These are phyloP conservation scores for Ethmia dodecea DNA, from an alignment of 2,888 invertebrate species.

Conservation along the genomic window DNA sequence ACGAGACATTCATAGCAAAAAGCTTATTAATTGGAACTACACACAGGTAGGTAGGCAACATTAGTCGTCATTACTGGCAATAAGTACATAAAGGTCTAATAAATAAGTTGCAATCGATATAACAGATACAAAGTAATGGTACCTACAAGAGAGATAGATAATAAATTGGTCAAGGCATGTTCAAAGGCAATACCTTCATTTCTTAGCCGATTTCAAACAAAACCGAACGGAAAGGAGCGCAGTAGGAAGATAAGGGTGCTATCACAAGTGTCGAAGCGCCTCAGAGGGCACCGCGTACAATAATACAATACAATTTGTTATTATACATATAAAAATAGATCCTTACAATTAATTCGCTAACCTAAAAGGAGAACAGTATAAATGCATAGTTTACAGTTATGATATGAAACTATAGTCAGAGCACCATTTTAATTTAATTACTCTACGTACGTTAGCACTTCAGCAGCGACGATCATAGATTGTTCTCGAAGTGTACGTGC, in stretches of 20 bases:
- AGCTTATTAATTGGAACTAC: too few species aligned
- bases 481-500: neutral
- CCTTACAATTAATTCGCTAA: constrained; percentile 42
- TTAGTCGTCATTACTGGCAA: too few species aligned
- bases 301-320: constrained; percentile 7
- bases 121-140: too few species aligned
- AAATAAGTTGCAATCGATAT: too few species aligned
- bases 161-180: too few species aligned
- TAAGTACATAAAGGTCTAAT: too few species aligned
- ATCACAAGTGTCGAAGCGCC: constrained; percentile 13
- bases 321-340: constrained; percentile 69
- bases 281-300: constrained; percentile 9
- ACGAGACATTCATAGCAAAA: too few species aligned
- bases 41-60: too few species aligned
- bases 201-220: too few species aligned
- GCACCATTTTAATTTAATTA: constrained; percentile 55
- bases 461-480: constrained; percentile 4
- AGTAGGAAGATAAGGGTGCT: constrained; percentile 6
- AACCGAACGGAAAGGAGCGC: neutral
- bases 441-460: constrained; percentile 5
- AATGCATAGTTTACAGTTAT: constrained; percentile 65
- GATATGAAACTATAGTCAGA: constrained; percentile 72
- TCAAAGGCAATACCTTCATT: too few species aligned
- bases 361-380: constrained; percentile 59
- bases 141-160: too few species aligned